Base-by-base conservation (phyloP, 2,113 vertebrate genomes). In the Rallus limicola region DNA sequence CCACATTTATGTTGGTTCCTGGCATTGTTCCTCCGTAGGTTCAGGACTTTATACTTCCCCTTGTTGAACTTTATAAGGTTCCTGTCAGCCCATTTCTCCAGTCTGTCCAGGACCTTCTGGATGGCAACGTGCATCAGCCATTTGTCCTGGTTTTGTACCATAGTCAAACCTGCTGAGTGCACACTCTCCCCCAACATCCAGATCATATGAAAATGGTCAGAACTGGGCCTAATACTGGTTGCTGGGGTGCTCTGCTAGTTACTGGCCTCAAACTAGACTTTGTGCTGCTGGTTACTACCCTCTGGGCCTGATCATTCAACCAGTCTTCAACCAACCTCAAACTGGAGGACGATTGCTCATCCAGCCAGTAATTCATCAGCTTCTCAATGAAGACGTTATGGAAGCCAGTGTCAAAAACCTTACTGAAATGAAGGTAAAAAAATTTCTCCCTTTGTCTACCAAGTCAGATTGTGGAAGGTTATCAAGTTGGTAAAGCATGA, bases 1-100 rank as follows among this genome's bases (percentile, higher is more conserved):
- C 29, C 33, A 4, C 2, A 2, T 10, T 14, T 67, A 14, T 67
- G 6, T 33, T 58, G 11, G 9, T 92, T 46, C 21, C 13, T 21
- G 36, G 21, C 0, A 0, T 24, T 90, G 9, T 24, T 76, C 6
- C 10, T 53, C 60, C 10, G 19, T 16, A 42, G 18, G 14, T 5
- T 16, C 13, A 56, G 40, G 33, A 76, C 14, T 42, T 67, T 9
- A 12, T 33, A 55, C 28, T 53, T 83, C 10, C 10, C 13, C 4
- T 6, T n/a, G 70, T 20, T 40, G 38, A 78, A 67, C 7, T 70
- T 34, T 28, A 20, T 59, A 25, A 42, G 3, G 6, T 24, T 71
- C n/a, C n/a, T 44, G 5, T n/a, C 23, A 68, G 31, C 23, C 24
- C 19, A 13, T 76, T 44, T 65, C 19, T 60, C 28, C 59, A 78